Conservation (phyloP, 2,113 vertebrate species). For the Crotalus helleri region DNA sequence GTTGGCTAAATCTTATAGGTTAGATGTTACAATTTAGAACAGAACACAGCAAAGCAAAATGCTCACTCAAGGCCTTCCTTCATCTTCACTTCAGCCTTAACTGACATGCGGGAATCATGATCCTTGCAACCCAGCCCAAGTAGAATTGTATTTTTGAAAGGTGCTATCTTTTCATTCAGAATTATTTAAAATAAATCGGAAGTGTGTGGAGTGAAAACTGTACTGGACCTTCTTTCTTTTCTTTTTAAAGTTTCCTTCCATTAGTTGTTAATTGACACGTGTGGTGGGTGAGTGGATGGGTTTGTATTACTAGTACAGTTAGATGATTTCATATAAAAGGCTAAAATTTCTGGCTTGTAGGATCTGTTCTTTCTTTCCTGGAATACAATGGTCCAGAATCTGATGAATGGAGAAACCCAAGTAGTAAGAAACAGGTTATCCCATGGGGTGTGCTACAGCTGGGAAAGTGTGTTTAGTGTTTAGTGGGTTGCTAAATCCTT, state of each 20-base stretch:
- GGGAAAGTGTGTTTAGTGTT: background rate
- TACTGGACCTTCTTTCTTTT: background rate
- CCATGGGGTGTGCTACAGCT: background rate
- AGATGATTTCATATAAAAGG: background rate
- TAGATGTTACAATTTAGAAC: background rate
- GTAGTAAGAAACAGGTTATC: background rate
- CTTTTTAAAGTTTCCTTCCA: background rate
- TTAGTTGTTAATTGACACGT: background rate
- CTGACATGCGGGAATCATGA: background rate
- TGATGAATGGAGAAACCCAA: background rate
- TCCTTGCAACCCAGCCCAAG: background rate
- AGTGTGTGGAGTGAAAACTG: background rate
- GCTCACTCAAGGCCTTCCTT: background rate
- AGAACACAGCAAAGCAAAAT: background rate
- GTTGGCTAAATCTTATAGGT: background rate
- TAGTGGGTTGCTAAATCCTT: background rate
- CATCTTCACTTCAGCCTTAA: background rate
- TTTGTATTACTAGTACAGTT: background rate
- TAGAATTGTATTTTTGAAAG: background rate
- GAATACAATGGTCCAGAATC: background rate
- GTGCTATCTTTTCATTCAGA: background rate
- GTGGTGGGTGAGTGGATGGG: background rate
- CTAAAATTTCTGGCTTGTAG: background rate
- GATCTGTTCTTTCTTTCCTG: background rate
- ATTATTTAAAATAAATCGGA: background rate